Percentiles rank a stretch among this genome's conserved stretches.
phyloP scores from a whole-genome alignment of 2,888 invertebrate genomes.

The Polydesmus complanatus region DNA sequence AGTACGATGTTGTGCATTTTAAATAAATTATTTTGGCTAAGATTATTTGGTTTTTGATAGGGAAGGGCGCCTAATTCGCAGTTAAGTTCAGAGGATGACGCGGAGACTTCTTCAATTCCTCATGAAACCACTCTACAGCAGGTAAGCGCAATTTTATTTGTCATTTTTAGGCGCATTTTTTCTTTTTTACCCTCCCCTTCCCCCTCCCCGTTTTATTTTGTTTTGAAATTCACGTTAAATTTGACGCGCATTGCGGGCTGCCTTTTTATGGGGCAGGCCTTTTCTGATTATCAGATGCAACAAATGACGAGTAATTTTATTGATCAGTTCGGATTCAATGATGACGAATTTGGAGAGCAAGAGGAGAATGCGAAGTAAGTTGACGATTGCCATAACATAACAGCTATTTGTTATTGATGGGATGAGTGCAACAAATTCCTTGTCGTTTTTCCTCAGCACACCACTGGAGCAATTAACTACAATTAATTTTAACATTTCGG shows the following conservation, averaged over 20 bases:
- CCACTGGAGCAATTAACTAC: conserved; percentile 20
- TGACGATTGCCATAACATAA: no score
- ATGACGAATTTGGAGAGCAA: conserved; percentile 47
- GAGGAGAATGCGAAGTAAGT: conserved; percentile 37
- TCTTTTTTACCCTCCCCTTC: conserved; percentile 2
- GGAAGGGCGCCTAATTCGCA: conserved; percentile 30
- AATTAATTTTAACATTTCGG: conserved; percentile 18
- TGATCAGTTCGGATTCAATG: conserved; percentile 47
- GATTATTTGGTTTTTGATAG: conserved; percentile 20
- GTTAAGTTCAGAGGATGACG: conserved; percentile 39
- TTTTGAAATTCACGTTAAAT: no score
- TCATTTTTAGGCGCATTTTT: not conserved
- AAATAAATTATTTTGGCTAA: no score
- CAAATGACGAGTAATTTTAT: conserved; percentile 46
- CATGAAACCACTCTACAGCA: conserved; percentile 40
- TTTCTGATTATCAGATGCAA: conserved; percentile 47
- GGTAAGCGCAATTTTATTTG: conserved; percentile 27
- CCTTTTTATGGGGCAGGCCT: conserved; percentile 32
- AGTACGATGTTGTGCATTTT: no score
- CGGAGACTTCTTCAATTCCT: conserved; percentile 39
- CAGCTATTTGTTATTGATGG: not conserved
- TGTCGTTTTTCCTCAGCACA: conserved; percentile 24
- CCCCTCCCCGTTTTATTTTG: not conserved
- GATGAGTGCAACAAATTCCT: not conserved
- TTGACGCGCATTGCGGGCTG: not conserved